Evolutionary conservation across 2,797 vertebrate genomes (phyloP).

Genomic region (Melanotaenia pygmaea): DNA sequence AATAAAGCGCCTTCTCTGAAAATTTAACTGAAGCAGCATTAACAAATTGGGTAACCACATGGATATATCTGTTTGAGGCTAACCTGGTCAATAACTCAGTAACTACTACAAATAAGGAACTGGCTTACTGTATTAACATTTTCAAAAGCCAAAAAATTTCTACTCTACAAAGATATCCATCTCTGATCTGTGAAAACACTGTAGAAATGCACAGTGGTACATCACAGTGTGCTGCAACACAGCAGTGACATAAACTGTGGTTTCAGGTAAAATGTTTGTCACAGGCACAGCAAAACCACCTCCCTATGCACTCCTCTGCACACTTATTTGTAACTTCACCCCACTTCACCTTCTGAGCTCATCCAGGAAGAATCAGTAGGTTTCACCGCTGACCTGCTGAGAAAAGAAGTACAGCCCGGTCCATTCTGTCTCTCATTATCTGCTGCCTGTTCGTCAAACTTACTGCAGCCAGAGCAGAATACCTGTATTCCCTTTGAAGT

Average conservation of each 20-base stretch:
- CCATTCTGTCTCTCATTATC: constrained; percentile 75
- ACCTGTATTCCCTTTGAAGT: constrained; percentile 75
- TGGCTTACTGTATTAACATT: neutral
- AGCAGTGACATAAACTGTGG: constrained; percentile 16
- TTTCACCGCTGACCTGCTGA: constrained; percentile 45
- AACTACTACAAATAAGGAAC: neutral
- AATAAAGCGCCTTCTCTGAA: neutral
- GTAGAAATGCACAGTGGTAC: constrained; percentile 5
- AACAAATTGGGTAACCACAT: neutral
- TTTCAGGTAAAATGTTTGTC: constrained; percentile 12
- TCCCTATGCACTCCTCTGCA: constrained; percentile 11
- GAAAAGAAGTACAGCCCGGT: constrained; percentile 44
- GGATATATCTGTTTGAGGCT: neutral
- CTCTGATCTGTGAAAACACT: constrained; percentile 1
- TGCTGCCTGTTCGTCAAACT: constrained; percentile 62
- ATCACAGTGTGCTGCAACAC: neutral
- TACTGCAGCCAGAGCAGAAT: constrained; percentile 73
- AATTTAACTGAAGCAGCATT: neutral
- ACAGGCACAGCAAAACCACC: constrained; percentile 4
- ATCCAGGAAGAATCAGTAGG: constrained; percentile 53
- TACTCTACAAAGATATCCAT: neutral
- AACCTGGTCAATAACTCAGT: neutral
- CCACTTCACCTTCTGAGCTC: constrained; percentile 38
- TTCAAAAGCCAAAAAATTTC: neutral
- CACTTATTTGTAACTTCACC: constrained; percentile 29